Base-by-base conservation (phyloP, 1,140 invertebrate genomes). In the Semibalanus balanoides region DNA sequence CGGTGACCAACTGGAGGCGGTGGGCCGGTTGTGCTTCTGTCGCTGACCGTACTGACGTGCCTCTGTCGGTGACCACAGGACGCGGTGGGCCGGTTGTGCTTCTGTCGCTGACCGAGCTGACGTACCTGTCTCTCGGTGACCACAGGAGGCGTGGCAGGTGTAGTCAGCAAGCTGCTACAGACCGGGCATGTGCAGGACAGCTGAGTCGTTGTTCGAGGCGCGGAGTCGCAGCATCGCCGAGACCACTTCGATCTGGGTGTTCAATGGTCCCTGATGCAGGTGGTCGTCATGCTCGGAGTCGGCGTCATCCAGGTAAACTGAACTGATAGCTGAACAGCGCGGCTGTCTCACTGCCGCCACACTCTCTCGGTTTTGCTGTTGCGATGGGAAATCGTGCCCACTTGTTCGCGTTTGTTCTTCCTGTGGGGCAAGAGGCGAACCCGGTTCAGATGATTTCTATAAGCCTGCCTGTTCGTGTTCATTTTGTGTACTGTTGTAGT, bases 161-260 rank as follows among this genome's bases (percentile, higher is more conserved):
- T n/a, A n/a, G n/a, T n/a, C 81, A 83, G 51, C 85, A 89, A n/a
- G 81, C 80, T 92, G 30, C 87, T 86, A 11, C 87, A 89, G 80
- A 88, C 90, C 0, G 82, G 88, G 28, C 86, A 90, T 76, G 80
- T 91, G 75, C 92, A 94, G 83, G 91, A 93, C 81, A 90, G 69
- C 84, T 90, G 71, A 87, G 89, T n/a, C n/a, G 29, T 90, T 90
- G 0, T 87, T 88, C 79, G 92, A 93, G 83, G 89, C 91, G 0
- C 83, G 91, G 51, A 92, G 94, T 83, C 86, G 92, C 77, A 93
- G 92, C 83, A 80, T 91, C n/a, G 89, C 90, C 0, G 92, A 94
- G 82, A 86, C 88, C 28, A 90, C 81, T 91, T 88, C 84, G 87
- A 85, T 80, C 87, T 89, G 80, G 91, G 93, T 0, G 90, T 91